Evolutionary conservation across 1,140 invertebrate species (phyloP), one percentile per base, ranked within the genome.

Genomic region (Tenebrio molitor): DNA sequence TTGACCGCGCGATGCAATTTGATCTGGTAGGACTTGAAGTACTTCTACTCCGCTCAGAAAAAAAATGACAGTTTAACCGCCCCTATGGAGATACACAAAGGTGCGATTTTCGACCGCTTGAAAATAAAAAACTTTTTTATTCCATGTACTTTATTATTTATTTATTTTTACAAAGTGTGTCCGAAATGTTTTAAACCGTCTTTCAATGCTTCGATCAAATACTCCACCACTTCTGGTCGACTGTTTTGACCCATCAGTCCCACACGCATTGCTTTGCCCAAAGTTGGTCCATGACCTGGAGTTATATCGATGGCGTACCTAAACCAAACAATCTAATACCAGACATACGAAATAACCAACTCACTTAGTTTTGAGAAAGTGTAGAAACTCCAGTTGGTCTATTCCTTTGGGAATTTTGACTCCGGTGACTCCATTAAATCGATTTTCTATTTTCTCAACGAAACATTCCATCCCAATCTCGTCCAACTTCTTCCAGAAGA

Each of bases 371-470:
- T 16, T 42, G 2, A 66, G 5, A 14, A 23, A 66, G 12, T 44
- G 16, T 7, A 66, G 34, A 14, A 66, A 41, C 0, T 69, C 33
- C 19, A 15, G 5, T 6, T 17, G 19, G 23, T 64, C 23, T 10
- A 71, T 33, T 29, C 7, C 36, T 6, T 23, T 3, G 4, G 69
- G 69, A 10, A 65, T 6, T 1, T 33, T 50, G 1, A 65, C 58
- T 19, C 17, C 14, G 6, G 23, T 72, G 2, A 72, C 58, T 21
- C 70, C 63, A 14, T 58, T 15, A 25, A 72, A 68, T 1, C 64
- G 25, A 33, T 72, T 72, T 17, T 72, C 25, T 8, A 12, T 8
- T 17, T 72, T 72, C 14, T 68, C 15, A 15, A 72, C 39, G 23
- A 72, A 68, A 1, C 6, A 23, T 15, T 36, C 12, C 10, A 67